A percentile compares a stretch with the other conserved stretches of the same genome.
Conservation (phyloP, 2,113 vertebrate species). For the Jaculus jaculus region DNA sequence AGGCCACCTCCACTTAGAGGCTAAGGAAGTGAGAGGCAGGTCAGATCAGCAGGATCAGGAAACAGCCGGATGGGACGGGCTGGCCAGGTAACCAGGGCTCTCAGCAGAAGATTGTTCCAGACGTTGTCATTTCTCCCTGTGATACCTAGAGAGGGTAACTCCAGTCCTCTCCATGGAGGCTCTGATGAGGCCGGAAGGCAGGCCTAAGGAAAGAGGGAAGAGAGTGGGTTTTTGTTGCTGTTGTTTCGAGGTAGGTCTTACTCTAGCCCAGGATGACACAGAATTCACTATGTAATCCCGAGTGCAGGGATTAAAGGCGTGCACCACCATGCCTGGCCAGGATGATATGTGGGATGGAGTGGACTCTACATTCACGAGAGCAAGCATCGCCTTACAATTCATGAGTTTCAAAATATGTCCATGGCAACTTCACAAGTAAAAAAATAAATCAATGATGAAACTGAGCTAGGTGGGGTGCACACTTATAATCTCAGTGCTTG, state of each 20-base stretch:
- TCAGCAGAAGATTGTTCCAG: not conserved
- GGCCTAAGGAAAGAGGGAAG: not conserved
- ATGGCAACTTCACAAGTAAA: not conserved
- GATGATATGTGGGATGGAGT: not conserved
- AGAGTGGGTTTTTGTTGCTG: no score
- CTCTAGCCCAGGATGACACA: no score
- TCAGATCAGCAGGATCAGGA: not conserved
- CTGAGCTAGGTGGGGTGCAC: not conserved
- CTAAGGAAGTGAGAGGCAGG: not conserved
- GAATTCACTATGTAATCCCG: no score
- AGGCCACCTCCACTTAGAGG: not conserved
- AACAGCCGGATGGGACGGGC: not conserved
- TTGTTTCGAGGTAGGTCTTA: no score
- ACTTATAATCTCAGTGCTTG: not conserved
- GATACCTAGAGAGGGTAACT: not conserved
- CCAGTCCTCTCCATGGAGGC: not conserved
- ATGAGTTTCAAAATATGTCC: not conserved
- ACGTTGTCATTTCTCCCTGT: not conserved
- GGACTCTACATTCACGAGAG: not conserved
- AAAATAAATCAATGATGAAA: not conserved
- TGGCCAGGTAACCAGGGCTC: accelerated
- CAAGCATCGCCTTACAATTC: not conserved
- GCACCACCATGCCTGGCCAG: no score
- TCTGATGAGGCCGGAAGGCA: not conserved
- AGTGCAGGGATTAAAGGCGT: no score